A percentile compares a stretch with the other conserved stretches of the same genome.
Conservation (phyloP, 1,140 invertebrate genomes). For the Drosophila paulistorum region DNA sequence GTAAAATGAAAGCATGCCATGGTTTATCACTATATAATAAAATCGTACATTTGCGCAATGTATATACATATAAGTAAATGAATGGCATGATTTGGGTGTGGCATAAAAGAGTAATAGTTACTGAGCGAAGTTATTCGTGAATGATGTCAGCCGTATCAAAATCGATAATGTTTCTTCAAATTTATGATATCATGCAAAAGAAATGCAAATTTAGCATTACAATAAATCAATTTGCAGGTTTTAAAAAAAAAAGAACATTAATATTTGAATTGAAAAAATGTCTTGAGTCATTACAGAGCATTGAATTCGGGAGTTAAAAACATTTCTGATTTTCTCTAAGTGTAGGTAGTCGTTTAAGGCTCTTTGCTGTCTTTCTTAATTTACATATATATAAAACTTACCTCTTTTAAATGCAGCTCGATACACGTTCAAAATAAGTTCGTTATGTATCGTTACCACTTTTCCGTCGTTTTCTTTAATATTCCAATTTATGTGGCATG, state of each 20-base stretch:
- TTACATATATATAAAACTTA: conserved; percentile 48
- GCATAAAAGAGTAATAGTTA: conserved; percentile 26
- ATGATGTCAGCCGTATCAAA: conserved; percentile 59
- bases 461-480: conserved; percentile 48
- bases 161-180: conserved; percentile 1
- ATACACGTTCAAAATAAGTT: conserved; percentile 42
- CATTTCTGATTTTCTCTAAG: neutral
- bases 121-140: conserved; percentile 11
- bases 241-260: neutral
- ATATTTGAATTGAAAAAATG: neutral
- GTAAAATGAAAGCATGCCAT: conserved; percentile 72
- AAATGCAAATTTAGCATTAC: conserved; percentile 11
- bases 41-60: conserved; percentile 60
- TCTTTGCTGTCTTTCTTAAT: neutral
- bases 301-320: neutral
- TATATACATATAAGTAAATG: conserved; percentile 29
- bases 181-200: conserved; percentile 9
- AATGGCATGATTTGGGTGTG: conserved; percentile 43
- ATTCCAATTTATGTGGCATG: conserved; percentile 80
- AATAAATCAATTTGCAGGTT: conserved; percentile 9
- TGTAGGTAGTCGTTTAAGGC: neutral
- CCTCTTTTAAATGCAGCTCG: conserved; percentile 53
- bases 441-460: conserved; percentile 36
- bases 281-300: neutral
- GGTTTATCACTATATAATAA: conserved; percentile 56